phyloP scores from a whole-genome alignment of 2,113 vertebrate species.

The Rallus limicola region DNA sequence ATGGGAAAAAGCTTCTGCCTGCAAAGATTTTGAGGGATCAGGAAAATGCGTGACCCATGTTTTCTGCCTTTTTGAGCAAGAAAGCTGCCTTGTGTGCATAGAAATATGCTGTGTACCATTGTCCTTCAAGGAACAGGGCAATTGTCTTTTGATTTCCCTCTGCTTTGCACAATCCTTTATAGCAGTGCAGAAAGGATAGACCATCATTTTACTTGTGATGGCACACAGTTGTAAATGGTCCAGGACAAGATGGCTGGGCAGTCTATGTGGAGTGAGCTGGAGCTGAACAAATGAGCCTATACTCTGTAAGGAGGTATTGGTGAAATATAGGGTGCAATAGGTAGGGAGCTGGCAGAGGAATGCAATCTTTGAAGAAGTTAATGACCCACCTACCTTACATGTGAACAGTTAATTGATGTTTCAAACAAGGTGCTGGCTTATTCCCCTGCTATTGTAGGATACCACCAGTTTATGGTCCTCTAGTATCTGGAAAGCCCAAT shows the following conservation, averaged over 20 bases:
- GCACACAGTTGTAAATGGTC: background rate
- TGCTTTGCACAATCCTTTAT: background rate
- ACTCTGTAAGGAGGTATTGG: background rate
- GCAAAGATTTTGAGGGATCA: background rate
- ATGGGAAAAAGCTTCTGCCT: background rate
- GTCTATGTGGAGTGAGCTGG: background rate
- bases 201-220: background rate
- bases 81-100: background rate
- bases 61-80: background rate
- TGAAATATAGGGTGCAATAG: background rate
- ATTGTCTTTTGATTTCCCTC: background rate
- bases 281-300: background rate
- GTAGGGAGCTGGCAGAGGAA: background rate
- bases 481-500: background rate
- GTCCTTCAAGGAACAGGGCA: background rate
- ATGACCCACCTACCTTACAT: background rate
- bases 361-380: background rate
- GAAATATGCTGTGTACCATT: background rate
- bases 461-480: background rate
- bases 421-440: background rate
- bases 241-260: background rate
- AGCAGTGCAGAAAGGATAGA: background rate
- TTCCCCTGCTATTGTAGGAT: background rate
- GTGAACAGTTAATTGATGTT: background rate
- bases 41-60: background rate